Conservation (phyloP, 2,797 vertebrate species). For the Pangasius larnaudii region DNA sequence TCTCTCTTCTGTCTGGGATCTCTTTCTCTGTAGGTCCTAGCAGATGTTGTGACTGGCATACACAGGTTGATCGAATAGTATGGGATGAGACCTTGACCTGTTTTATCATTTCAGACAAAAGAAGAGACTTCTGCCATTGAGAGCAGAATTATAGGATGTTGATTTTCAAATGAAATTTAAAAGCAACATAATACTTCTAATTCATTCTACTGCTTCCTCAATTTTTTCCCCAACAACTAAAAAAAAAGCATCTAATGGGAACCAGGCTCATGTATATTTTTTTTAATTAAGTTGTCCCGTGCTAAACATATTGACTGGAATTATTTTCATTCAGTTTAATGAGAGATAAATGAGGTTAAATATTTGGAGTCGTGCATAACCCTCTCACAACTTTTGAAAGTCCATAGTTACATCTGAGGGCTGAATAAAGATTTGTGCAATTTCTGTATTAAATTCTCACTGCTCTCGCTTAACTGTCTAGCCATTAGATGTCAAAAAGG, state of each 20-base stretch:
- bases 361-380: background rate
- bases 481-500: background rate
- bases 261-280: background rate
- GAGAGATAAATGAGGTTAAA: background rate
- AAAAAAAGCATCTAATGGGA: background rate
- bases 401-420: background rate
- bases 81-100: background rate
- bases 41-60: background rate
- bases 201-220: background rate
- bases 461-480: background rate
- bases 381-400: background rate
- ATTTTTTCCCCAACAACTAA: background rate
- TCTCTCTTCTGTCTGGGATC: background rate
- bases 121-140: background rate
- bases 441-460: background rate
- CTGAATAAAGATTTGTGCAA: background rate
- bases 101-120: conserved; percentile 1
- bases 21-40: conserved; percentile 14
- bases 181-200: background rate
- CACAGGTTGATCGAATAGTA: background rate
- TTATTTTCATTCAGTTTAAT: background rate
- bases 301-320: background rate
- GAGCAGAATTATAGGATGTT: background rate
- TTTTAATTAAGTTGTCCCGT: background rate
- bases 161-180: background rate